A percentile compares a stretch with the other conserved stretches of the same genome.
Conservation (phyloP, 2,113 vertebrate species). For the Genyomyrus donnyi region DNA sequence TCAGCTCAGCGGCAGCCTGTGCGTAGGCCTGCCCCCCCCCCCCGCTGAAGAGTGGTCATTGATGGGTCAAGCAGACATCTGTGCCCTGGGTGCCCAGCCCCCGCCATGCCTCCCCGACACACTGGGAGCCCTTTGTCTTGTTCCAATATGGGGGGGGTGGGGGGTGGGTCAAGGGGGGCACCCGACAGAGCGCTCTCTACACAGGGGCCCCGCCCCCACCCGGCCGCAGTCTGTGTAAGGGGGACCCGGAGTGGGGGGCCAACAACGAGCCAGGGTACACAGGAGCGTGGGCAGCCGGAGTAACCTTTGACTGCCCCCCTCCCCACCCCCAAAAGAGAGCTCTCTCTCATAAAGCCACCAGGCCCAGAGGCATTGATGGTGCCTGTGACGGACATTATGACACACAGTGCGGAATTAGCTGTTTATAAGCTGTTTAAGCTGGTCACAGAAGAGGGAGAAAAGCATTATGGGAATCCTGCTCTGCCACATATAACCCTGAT, state of each 20-base stretch:
- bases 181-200: slow-evolving; percentile 51
- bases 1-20: slow-evolving; percentile 68
- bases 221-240: neutral
- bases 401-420: slow-evolving; percentile 18
- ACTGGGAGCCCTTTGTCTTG: slow-evolving; percentile 65
- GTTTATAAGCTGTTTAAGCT: slow-evolving; percentile 16
- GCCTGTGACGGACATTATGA: neutral
- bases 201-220: slow-evolving; percentile 29
- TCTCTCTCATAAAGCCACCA: neutral
- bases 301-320: neutral
- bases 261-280: neutral
- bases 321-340: neutral
- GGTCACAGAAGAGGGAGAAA: neutral
- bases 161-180: slow-evolving; percentile 34
- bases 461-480: neutral
- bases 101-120: slow-evolving; percentile 38
- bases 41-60: slow-evolving; percentile 78
- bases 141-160: slow-evolving; percentile 31
- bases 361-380: neutral
- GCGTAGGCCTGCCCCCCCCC: slow-evolving; percentile 69
- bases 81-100: slow-evolving; percentile 60
- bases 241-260: neutral
- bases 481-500: neutral
- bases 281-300: neutral
- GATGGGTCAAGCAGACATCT: slow-evolving; percentile 75